Conservation (phyloP, 1,140 invertebrate species). For the Cephus cinctus region DNA sequence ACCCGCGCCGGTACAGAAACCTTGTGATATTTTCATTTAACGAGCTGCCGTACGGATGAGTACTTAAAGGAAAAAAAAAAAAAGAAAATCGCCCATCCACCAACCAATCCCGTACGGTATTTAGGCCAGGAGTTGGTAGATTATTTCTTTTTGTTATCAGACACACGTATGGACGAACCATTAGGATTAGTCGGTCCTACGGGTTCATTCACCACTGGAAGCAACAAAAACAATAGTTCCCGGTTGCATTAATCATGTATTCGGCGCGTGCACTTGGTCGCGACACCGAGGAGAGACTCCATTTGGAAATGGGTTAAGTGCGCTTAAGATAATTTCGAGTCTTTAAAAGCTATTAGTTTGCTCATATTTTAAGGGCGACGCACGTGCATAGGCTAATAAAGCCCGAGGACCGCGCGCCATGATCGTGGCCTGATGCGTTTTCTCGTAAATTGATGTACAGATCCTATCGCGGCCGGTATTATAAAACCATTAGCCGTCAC, state of each 20-base stretch:
- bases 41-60: too few species aligned
- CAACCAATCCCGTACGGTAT: too few species aligned
- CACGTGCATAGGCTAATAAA: too few species aligned
- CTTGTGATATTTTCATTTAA: too few species aligned
- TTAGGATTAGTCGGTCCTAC: conserved; percentile 35
- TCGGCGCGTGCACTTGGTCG: conserved; percentile 20
- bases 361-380: conserved; percentile 12
- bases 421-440: conserved; percentile 1
- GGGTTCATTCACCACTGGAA: conserved; percentile 36
- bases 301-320: conserved; percentile 42
- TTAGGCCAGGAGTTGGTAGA: too few species aligned
- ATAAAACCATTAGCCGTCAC: conserved; percentile 27
- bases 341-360: conserved; percentile 38
- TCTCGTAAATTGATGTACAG: conserved; percentile 18
- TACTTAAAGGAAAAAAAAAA: too few species aligned
- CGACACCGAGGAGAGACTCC: conserved; percentile 36
- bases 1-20: too few species aligned
- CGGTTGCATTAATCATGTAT: too few species aligned
- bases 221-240: conserved; percentile 39
- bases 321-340: conserved; percentile 36
- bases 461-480: conserved; percentile 25
- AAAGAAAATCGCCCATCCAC: too few species aligned
- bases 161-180: too few species aligned
- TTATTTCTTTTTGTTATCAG: too few species aligned
- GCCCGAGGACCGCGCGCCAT: background rate